These are phyloP conservation scores for Cenopis cana DNA, from an alignment of 2,888 invertebrate genomes.

Conservation along the genomic window DNA sequence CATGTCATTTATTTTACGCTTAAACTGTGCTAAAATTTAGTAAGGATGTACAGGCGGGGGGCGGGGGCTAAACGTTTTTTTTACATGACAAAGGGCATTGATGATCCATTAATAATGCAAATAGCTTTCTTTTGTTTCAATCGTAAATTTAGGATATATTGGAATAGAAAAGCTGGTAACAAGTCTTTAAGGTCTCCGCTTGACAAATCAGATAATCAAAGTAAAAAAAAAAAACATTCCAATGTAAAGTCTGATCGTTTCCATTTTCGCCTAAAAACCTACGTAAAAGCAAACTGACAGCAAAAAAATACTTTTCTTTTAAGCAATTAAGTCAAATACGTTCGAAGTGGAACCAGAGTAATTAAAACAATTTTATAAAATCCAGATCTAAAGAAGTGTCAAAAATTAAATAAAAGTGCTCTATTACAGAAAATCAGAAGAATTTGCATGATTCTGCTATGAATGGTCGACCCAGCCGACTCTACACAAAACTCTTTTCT, in stretches of 20 bases:
- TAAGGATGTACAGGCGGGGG: too few relatives aligned
- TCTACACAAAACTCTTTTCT: slow-evolving; percentile 30
- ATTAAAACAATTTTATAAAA: slow-evolving; percentile 39
- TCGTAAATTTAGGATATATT: too few relatives aligned
- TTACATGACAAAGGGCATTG: not conserved
- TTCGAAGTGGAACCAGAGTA: slow-evolving; percentile 9
- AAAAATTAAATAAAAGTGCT: slow-evolving; percentile 28
- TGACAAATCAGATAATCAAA: not conserved
- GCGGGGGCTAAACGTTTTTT: not conserved
- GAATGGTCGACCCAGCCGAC: slow-evolving; percentile 17
- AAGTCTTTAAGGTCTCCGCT: not conserved
- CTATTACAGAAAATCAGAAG: slow-evolving; percentile 23
- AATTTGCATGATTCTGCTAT: slow-evolving; percentile 18
- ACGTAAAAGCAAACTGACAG: not conserved
- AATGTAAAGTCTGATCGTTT: not conserved
- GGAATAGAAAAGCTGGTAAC: too few relatives aligned
- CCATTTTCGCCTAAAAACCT: not conserved
- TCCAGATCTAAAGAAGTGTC: slow-evolving; percentile 3
- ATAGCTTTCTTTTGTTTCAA: not conserved
- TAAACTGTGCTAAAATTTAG: not conserved
- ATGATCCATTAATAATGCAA: not conserved
- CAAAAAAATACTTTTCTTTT: not conserved
- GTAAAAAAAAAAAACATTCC: not conserved
- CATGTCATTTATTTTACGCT: slow-evolving; percentile 25
- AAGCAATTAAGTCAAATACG: slow-evolving; percentile 13